phyloP scores from a whole-genome alignment of 2,113 vertebrate species.

The Arizona elegans region DNA sequence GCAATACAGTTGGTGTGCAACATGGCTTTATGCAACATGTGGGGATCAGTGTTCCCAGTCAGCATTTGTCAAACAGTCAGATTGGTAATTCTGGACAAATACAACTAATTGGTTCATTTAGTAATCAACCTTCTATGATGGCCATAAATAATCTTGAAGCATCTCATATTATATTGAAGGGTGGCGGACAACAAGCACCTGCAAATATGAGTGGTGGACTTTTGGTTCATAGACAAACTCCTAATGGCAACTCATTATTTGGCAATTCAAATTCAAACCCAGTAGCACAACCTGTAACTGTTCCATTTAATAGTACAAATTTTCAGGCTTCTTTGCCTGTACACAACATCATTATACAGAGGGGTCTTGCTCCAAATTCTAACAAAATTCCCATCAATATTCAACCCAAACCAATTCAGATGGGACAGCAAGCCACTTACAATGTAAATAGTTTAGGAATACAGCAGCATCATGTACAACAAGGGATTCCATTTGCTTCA shows the following conservation, averaged over 20 bases:
- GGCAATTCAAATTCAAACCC: slow-evolving; percentile 77
- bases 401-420: slow-evolving; percentile 91
- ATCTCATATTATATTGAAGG: slow-evolving; percentile 90
- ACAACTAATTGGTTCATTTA: slow-evolving; percentile 91
- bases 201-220: slow-evolving; percentile 75
- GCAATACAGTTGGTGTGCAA: slow-evolving; percentile 83
- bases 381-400: slow-evolving; percentile 85
- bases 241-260: slow-evolving; percentile 81
- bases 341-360: slow-evolving; percentile 97
- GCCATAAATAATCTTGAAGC: slow-evolving; percentile 92
- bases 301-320: slow-evolving; percentile 91
- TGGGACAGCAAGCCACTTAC: slow-evolving; percentile 86
- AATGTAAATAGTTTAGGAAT: slow-evolving; percentile 80
- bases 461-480: slow-evolving; percentile 76
- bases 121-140: slow-evolving; percentile 88
- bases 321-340: slow-evolving; percentile 85
- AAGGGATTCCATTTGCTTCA: slow-evolving; percentile 75
- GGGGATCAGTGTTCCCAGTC: slow-evolving; percentile 78
- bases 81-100: slow-evolving; percentile 85
- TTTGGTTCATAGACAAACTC: slow-evolving; percentile 78
- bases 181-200: slow-evolving; percentile 75
- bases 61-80: slow-evolving; percentile 87
- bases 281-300: slow-evolving; percentile 83
- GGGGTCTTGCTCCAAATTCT: slow-evolving; percentile 82
- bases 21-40: slow-evolving; percentile 92